These are phyloP conservation scores for Nothobranchius kuhntae DNA, from an alignment of 2,113 vertebrate genomes.

Conservation along the genomic window DNA sequence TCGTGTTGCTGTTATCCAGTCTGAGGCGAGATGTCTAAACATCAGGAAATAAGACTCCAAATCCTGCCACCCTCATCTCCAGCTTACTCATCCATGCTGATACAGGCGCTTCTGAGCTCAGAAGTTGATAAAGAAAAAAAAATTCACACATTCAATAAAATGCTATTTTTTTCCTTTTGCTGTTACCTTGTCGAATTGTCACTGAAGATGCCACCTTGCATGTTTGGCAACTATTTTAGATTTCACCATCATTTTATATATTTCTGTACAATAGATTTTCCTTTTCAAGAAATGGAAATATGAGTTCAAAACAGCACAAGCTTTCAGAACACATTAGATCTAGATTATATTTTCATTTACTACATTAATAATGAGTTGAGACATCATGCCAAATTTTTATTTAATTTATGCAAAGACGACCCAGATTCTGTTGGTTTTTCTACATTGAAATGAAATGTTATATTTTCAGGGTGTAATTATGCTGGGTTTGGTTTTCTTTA, in stretches of 20 bases:
- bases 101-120: background rate
- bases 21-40: too few relatives aligned
- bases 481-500: conserved; percentile 31
- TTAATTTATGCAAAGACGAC: background rate
- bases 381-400: background rate
- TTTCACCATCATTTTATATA: too few relatives aligned
- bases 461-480: conserved; percentile 32
- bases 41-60: too few relatives aligned
- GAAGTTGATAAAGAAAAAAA: background rate
- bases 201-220: too few relatives aligned
- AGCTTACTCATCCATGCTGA: too few relatives aligned
- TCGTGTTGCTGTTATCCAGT: too few relatives aligned
- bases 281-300: background rate
- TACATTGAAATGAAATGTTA: conserved; percentile 10
- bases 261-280: too few relatives aligned
- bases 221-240: background rate
- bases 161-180: background rate
- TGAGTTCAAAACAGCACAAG: background rate
- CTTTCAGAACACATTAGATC: background rate
- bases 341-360: background rate
- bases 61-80: too few relatives aligned
- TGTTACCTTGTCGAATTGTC: background rate
- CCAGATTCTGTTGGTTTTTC: background rate
- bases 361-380: background rate
- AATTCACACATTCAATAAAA: background rate